Evolutionary conservation across 1,140 invertebrate genomes (phyloP).

Genomic region (Papilio polyxenes): DNA sequence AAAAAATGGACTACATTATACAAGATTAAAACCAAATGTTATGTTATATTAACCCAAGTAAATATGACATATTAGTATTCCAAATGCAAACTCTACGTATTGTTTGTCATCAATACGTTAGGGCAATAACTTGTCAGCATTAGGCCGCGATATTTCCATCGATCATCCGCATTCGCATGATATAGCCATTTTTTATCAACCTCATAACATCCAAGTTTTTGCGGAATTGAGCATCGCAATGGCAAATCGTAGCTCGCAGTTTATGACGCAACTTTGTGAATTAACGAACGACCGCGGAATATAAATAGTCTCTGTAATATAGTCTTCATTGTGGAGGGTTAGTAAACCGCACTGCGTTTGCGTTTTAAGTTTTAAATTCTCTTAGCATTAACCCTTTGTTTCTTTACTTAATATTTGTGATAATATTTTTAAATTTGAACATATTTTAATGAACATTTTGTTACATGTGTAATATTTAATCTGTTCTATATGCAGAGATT

Average conservation of each 20-base stretch:
- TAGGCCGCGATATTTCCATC: background rate
- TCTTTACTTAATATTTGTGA: background rate
- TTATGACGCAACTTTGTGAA: constrained; percentile 43
- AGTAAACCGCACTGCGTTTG: background rate
- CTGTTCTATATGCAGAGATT: background rate
- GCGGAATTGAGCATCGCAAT: constrained; percentile 34
- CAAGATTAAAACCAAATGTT: too few species aligned
- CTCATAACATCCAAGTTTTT: background rate
- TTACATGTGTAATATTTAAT: too few species aligned
- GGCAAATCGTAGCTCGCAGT: constrained; percentile 44
- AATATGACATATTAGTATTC: background rate
- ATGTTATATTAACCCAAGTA: background rate
- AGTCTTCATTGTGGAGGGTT: constrained; percentile 3
- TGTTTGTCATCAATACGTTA: background rate
- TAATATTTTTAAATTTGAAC: background rate
- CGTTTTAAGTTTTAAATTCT: background rate
- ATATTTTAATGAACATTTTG: too few species aligned
- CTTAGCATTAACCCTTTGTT: background rate
- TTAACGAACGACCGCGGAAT: constrained; percentile 36
- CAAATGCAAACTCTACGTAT: background rate
- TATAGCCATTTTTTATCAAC: constrained; percentile 39
- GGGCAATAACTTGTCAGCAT: background rate
- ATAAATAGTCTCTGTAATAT: background rate
- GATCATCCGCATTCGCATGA: constrained; percentile 14
- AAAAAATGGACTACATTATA: too few species aligned